phyloP scores from a whole-genome alignment of 2,113 vertebrate species.

The Vulpes ferrilata region DNA sequence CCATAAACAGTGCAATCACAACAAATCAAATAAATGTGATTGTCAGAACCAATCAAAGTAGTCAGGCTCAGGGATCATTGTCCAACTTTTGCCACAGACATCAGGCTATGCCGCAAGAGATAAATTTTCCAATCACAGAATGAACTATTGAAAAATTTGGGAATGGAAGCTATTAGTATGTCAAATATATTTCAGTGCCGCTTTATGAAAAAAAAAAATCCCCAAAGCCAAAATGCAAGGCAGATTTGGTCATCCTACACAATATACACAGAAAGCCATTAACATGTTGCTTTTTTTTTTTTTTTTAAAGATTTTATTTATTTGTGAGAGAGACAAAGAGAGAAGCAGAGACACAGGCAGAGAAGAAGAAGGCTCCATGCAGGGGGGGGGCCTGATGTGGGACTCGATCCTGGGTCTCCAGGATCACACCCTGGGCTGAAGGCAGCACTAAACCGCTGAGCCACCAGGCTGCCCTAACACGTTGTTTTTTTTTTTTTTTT shows the following conservation, averaged over 20 bases:
- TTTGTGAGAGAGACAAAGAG: no score
- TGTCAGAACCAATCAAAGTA: background rate
- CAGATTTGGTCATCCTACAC: background rate
- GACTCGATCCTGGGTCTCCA: no score
- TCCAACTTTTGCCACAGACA: background rate
- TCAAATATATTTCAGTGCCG: background rate
- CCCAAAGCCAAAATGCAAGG: background rate
- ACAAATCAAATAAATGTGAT: background rate
- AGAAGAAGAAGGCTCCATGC: no score
- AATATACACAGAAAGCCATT: background rate
- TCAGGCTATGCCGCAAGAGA: background rate
- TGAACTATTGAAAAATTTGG: background rate
- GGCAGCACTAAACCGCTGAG: no score
- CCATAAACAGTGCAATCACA: background rate
- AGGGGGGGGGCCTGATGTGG: no score
- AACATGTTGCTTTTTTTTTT: background rate
- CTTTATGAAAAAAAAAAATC: background rate
- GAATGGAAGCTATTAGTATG: background rate
- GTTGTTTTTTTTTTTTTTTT: background rate
- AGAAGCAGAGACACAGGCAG: no score
- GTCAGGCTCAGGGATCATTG: background rate
- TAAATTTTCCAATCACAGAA: background rate
- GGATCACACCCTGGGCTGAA: no score
- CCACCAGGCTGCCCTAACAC: no score
- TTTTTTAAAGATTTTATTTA: no score